Base-by-base conservation (phyloP, 2,797 vertebrate species). In the Todus mexicanus region DNA sequence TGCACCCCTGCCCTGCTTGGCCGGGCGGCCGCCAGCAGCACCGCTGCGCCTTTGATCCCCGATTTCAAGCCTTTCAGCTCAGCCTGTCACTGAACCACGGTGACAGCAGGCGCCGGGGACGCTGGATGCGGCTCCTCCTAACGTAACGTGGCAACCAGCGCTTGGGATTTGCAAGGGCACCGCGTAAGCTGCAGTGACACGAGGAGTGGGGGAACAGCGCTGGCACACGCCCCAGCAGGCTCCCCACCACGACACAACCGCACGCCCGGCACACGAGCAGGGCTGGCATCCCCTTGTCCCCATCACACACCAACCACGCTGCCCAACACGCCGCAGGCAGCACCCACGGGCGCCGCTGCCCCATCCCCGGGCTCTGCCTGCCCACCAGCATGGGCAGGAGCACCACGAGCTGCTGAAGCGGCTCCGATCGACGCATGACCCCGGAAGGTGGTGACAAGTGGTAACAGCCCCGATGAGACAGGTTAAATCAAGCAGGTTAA, bases 1-100 rank as follows among this genome's bases (percentile, higher is more conserved):
- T 12, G 0, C 1, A 1, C 26, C 53, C 47, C 61, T 4, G 3
- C 6, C 74, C 56, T 2, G 0, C 35, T 47, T 9, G 1, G 1
- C 3, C 12, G 15, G 56, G 56, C 15, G 56, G 35, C 15, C 38
- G 47, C 80, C 65, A 92, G 61, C 73, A 17, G 0, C 47, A 71
- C 57, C 73, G 22, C 21, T 15, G 1, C 0, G 0, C 29, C 89
- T 90, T 84, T 81, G 70, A 90, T 78, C 84, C 65, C 74, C 1
- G 8, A 89, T 87, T 93, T 90, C 91, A 88, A 74, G 87, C 77
- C 68, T 61, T 68, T 88, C 86, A 77, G 76, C 54, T 4, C 76
- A 38, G 77, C 40, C 21, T 74, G 85, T 50, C 83, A 40, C 0
- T 2, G 60, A 87, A 63, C 40, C 0, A 15, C 64, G 59, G 65